phyloP scores from a whole-genome alignment of 2,113 vertebrate genomes.

The Ia io region DNA sequence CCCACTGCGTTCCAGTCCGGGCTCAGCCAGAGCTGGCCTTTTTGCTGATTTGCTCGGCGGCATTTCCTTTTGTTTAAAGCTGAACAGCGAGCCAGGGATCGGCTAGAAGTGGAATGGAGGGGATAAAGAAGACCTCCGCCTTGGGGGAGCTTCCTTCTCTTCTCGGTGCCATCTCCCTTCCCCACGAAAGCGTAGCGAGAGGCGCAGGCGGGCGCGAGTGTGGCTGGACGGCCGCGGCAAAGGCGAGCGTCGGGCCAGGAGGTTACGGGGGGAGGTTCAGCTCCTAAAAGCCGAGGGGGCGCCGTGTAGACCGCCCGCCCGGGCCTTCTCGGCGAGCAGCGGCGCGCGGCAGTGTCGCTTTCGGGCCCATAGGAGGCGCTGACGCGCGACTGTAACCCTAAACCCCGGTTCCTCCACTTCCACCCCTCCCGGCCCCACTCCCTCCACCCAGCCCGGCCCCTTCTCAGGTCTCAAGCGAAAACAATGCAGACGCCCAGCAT shows the following conservation, averaged over 20 bases:
- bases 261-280: rapidly evolving
- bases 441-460: conserved; percentile 42
- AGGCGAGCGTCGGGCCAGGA: background rate
- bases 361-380: conserved; percentile 70
- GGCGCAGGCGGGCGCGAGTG: too few species aligned
- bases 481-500: conserved; percentile 61
- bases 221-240: background rate
- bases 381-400: conserved; percentile 68
- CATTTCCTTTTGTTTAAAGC: conserved; percentile 64
- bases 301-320: background rate
- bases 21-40: background rate
- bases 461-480: conserved; percentile 54
- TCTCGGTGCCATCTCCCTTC: background rate
- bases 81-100: background rate
- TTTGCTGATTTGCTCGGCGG: background rate
- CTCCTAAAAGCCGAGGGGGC: background rate
- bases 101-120: background rate
- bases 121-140: background rate
- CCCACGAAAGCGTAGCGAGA: background rate
- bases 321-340: background rate
- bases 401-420: conserved; percentile 45
- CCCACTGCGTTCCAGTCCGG: background rate
- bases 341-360: background rate
- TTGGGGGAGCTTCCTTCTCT: background rate
- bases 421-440: conserved; percentile 21